phyloP scores from a whole-genome alignment of 2,888 invertebrate species.

The Diogma glabrata region DNA sequence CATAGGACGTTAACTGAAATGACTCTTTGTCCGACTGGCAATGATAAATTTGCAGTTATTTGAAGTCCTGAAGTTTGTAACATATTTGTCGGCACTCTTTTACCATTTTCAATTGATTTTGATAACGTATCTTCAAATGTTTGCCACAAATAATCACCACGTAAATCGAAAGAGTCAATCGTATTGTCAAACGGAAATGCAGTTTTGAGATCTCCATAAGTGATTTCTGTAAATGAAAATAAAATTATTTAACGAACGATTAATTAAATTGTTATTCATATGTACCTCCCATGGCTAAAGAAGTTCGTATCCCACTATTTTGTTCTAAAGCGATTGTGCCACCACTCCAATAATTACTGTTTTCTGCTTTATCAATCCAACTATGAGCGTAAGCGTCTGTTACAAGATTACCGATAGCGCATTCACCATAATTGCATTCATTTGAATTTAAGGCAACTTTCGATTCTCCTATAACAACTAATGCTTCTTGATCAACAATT shows the following conservation, averaged over 20 bases:
- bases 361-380: constrained; percentile 32
- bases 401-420: constrained; percentile 61
- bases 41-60: constrained; percentile 36
- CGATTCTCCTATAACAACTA: constrained; percentile 44
- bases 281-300: constrained; percentile 48
- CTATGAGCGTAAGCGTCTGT: constrained; percentile 57
- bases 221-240: background rate
- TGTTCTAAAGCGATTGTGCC: constrained; percentile 58
- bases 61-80: constrained; percentile 48
- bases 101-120: constrained; percentile 31
- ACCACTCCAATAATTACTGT: constrained; percentile 50
- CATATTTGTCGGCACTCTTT: constrained; percentile 38
- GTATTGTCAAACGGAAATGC: constrained; percentile 68
- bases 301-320: constrained; percentile 59
- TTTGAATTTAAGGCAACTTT: constrained; percentile 40
- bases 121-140: constrained; percentile 48
- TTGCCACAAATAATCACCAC: constrained; percentile 50
- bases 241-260: too few species aligned
- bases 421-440: constrained; percentile 65
- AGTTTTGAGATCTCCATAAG: constrained; percentile 51
- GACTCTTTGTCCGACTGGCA: constrained; percentile 48
- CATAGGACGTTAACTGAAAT: constrained; percentile 46
- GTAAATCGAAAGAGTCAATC: constrained; percentile 55
- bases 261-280: background rate
- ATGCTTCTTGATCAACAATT: constrained; percentile 42